Percentiles rank a stretch among this genome's conserved stretches.
Conservation (phyloP, 2,888 invertebrate species). For the Drosophila hamatofila region DNA sequence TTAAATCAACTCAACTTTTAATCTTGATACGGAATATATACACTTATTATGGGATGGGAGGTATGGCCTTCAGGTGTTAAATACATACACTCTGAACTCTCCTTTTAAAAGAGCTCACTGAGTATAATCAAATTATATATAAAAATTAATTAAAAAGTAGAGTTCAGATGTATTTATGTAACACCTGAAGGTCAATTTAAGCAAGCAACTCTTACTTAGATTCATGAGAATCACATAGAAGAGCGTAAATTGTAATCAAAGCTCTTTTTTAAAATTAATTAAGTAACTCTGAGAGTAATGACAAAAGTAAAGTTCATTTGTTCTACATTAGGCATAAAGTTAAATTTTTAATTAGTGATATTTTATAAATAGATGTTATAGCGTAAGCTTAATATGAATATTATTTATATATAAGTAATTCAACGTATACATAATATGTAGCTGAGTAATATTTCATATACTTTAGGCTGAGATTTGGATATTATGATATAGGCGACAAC, state of each 20-base stretch:
- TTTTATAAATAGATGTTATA: no score
- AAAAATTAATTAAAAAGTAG: neutral
- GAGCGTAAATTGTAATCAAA: neutral
- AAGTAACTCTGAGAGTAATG: no score
- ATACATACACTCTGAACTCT: neutral
- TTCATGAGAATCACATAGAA: neutral
- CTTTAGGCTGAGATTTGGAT: no score
- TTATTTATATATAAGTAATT: no score
- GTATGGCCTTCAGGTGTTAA: neutral
- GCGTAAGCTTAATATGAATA: no score
- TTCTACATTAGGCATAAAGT: no score
- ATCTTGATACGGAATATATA: neutral
- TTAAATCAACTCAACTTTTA: neutral
- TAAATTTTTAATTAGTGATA: no score
- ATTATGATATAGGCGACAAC: no score
- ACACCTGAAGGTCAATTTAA: neutral
- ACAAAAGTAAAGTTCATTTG: no score
- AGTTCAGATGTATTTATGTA: neutral
- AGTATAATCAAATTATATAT: neutral
- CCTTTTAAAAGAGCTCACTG: neutral
- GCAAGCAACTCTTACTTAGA: neutral
- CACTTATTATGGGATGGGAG: neutral
- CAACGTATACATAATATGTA: no score
- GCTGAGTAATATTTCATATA: no score
- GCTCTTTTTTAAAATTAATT: neutral